Base-by-base conservation (phyloP, 1,140 invertebrate species). In the Zophobas atratus region DNA sequence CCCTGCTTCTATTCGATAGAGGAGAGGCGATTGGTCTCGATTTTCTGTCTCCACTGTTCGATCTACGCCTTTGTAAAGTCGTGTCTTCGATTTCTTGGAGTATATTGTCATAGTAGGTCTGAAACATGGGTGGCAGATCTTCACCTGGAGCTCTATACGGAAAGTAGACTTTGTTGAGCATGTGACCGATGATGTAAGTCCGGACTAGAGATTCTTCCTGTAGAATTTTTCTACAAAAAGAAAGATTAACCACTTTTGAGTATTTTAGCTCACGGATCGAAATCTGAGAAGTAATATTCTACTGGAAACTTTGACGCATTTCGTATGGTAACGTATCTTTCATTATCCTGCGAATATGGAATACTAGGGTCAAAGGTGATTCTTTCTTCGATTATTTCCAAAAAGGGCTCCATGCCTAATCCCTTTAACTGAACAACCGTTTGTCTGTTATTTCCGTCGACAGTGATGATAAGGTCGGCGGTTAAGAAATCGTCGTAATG, bases 251-350 rank as follows among this genome's bases (percentile, higher is more conserved):
- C 4, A 70, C 8, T 39, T 75, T 33, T 4, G 39, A 2, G 33
- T 43, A 46, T 1, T 41, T 55, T 36, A n/a, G 77, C 79, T 83
- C 86, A 88, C 87, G 82, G 57, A 77, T 88, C 86, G 36, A 88
- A 84, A 78, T 89, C 87, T 38, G 86, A 78, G 83, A 88, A 88
- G 63, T 82, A 88, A 49, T 87, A 82, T 80, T 89, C 87, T 0
- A 89, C 77, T 0, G 88, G 84, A 72, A 83, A 84, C 32, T 78
- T 8, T 39, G 84, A 82, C 1, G 78, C 20, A 79, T 89, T 89
- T 78, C 85, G 81, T 33, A 89, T 83, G 0, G 77, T 83, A 38
- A 89, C 84, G 4, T 67, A 77, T 36, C 79, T 80, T 20, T 85
- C 81, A 0, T 81, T 80, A 0, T 81, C 34, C 6, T 81, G 53